Percentiles rank a stretch among this genome's conserved stretches.
phyloP scores from a whole-genome alignment of 2,113 vertebrate genomes.

The Macaca fascicularis region T2T-MFA8v1.1 NC_088395.1:113861501-113862000 shows the following conservation, averaged over 20 bases:
- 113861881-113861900: background rate
- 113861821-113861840: background rate
- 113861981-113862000: background rate
- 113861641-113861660: background rate
- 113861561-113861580: background rate
- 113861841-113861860: background rate
- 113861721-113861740: background rate
- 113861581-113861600: background rate
- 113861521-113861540: background rate
- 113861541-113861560: background rate
- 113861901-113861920: background rate
- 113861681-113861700: background rate
- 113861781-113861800: background rate
- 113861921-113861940: background rate
- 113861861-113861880: background rate
- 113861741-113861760: slow-evolving; percentile 19
- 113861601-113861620: background rate
- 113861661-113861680: background rate
- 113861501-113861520: slow-evolving; percentile 21
- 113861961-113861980: background rate
- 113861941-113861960: background rate
- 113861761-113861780: background rate
- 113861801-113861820: background rate
- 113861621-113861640: slow-evolving; percentile 19
- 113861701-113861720: background rate